Percentiles rank a stretch among this genome's conserved stretches.
phyloP scores from a whole-genome alignment of 30 jellyfish, hydroid and myxozoan genomes.

The Aurelia aurita complex sp. Pacific region DNA sequence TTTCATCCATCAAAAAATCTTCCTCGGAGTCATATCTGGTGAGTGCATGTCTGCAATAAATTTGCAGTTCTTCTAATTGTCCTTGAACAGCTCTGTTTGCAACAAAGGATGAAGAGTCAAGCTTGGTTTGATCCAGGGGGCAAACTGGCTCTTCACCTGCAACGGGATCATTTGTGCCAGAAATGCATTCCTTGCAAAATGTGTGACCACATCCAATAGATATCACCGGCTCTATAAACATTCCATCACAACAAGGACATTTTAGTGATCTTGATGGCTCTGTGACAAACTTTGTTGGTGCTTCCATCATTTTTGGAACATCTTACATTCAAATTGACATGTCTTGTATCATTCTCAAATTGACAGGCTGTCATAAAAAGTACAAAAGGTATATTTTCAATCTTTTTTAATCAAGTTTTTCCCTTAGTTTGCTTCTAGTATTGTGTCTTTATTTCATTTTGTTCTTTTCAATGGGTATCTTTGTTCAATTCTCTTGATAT shows the following conservation, averaged over 20 bases:
- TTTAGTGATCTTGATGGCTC: constrained; percentile 85
- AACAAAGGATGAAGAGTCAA: constrained; percentile 52
- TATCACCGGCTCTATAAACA: constrained; percentile 79
- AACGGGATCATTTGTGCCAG: not conserved
- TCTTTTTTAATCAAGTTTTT: too few relatives aligned
- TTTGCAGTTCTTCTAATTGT: constrained; percentile 81
- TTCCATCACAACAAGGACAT: constrained; percentile 83
- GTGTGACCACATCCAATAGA: constrained; percentile 94
- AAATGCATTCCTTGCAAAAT: constrained; percentile 68
- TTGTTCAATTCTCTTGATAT: too few relatives aligned
- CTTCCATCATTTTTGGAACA: constrained; percentile 3
- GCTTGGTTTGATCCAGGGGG: constrained; percentile 70
- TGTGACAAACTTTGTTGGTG: constrained; percentile 80
- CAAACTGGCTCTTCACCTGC: constrained; percentile 27
- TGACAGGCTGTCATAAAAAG: too few relatives aligned
- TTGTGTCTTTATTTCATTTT: too few relatives aligned
- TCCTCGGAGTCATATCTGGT: constrained; percentile 81
- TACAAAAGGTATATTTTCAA: too few relatives aligned
- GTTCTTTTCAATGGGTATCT: too few relatives aligned
- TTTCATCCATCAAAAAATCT: constrained; percentile 74
- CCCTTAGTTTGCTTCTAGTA: too few relatives aligned
- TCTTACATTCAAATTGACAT: too few relatives aligned
- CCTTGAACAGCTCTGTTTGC: constrained; percentile 86
- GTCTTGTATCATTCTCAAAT: too few relatives aligned
- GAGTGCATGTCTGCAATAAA: constrained; percentile 84